These are phyloP conservation scores for Poecile montanus DNA, from an alignment of 2,797 vertebrate species.

Conservation along the genomic window DNA sequence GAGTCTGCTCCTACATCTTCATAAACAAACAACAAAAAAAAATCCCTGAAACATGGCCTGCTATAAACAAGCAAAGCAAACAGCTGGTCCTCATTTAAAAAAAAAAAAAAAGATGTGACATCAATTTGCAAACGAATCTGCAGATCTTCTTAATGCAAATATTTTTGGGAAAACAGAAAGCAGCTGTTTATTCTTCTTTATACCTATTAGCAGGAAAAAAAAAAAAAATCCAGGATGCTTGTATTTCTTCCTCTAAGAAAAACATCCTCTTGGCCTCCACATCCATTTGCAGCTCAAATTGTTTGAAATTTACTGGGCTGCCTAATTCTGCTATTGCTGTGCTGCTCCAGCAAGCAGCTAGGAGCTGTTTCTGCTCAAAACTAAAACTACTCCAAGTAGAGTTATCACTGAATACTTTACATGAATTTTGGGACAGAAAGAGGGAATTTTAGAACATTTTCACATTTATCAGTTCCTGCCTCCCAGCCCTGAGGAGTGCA, in stretches of 20 bases:
- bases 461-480: not conserved
- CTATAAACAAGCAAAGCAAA: conserved; percentile 44
- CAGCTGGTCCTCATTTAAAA: conserved; percentile 66
- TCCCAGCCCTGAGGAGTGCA: not conserved
- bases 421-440: not conserved
- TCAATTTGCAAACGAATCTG: conserved; percentile 26
- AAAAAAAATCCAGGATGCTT: conserved; percentile 42
- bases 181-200: conserved; percentile 68
- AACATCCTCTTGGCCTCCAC: conserved; percentile 42
- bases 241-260: conserved; percentile 39
- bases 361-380: not conserved
- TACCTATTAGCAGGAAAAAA: conserved; percentile 66
- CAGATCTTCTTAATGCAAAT: conserved; percentile 62
- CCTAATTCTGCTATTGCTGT: not conserved
- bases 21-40: conserved; percentile 16
- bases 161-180: conserved; percentile 56
- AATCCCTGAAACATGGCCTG: conserved; percentile 27
- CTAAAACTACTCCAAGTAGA: not conserved
- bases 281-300: not conserved
- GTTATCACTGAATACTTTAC: not conserved
- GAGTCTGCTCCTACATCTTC: not conserved
- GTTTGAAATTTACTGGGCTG: not conserved
- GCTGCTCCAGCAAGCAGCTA: not conserved
- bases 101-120: conserved; percentile 23
- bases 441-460: not conserved